phyloP scores from a whole-genome alignment of 2,888 invertebrate species.

The Congeria kusceri region DNA sequence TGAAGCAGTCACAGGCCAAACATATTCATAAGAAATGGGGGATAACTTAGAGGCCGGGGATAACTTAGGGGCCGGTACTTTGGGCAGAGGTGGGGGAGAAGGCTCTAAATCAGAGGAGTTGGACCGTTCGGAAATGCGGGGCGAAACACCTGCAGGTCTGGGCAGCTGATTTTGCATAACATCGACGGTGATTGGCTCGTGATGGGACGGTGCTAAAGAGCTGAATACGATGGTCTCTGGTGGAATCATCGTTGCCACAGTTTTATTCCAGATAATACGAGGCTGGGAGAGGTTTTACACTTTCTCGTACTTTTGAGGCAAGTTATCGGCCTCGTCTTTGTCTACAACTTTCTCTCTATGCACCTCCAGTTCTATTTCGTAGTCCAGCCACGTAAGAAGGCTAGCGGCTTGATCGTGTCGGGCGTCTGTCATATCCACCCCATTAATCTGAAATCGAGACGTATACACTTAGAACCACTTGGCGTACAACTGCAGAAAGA shows the following conservation, averaged over 20 bases:
- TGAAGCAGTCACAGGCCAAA: constrained; percentile 7
- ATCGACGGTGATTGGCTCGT: constrained; percentile 39
- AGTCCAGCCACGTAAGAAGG: constrained; percentile 95
- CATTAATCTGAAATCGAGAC: constrained; percentile 91
- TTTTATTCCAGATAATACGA: constrained; percentile 77
- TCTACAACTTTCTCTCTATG: constrained; percentile 82
- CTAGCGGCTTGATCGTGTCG: constrained; percentile 96
- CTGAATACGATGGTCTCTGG: constrained; percentile 65
- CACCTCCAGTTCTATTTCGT: constrained; percentile 95
- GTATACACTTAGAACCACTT: too few relatives aligned
- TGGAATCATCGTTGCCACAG: constrained; percentile 65
- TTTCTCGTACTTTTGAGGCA: constrained; percentile 68
- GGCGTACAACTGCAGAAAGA: too few relatives aligned
- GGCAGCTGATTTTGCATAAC: constrained; percentile 24
- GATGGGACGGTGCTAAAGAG: constrained; percentile 50
- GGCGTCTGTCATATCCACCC: constrained; percentile 95
- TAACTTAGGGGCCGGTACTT: constrained; percentile 34
- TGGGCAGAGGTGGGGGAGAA: constrained; percentile 44
- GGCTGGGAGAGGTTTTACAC: constrained; percentile 75
- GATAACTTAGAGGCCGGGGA: too few relatives aligned
- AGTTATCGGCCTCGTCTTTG: constrained; percentile 68
- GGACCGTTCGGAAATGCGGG: constrained; percentile 1
- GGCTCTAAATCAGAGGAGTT: not conserved
- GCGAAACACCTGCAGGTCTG: constrained; percentile 25
- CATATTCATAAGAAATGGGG: constrained; percentile 26